Percentiles rank a stretch among this genome's conserved stretches.
These are phyloP conservation scores for Papilio polyxenes DNA, from an alignment of 1,140 invertebrate genomes.

Conservation along the genomic window DNA sequence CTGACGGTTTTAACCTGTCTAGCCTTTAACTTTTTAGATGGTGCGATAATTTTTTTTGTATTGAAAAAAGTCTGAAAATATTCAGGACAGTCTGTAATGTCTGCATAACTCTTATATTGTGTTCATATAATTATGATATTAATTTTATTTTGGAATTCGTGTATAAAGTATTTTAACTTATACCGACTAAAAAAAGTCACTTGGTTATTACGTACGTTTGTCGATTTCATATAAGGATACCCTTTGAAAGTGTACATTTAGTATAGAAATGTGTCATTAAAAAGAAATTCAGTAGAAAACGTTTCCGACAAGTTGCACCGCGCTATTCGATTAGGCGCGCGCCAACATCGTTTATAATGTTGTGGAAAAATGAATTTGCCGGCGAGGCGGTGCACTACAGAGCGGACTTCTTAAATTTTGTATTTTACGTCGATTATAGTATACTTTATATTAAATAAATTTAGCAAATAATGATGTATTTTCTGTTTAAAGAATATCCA, in stretches of 20 bases:
- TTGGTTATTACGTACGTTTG: no score
- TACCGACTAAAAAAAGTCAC: no score
- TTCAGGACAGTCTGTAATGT: no score
- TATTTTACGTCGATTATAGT: not conserved
- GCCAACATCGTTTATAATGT: not conserved
- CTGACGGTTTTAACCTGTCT: not conserved
- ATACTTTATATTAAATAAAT: not conserved
- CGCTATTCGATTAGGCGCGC: constrained; percentile 20
- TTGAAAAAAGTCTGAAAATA: not conserved
- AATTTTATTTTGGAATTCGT: no score
- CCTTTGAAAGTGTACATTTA: not conserved
- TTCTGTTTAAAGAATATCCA: no score
- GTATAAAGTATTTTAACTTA: no score
- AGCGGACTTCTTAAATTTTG: not conserved
- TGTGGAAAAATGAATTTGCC: not conserved
- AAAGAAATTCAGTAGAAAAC: constrained; percentile 23
- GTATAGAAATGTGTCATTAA: constrained; percentile 17
- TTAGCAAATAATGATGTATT: not conserved
- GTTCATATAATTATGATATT: no score
- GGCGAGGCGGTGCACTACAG: not conserved
- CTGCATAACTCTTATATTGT: no score
- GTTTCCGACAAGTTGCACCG: constrained; percentile 16
- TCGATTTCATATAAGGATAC: not conserved
- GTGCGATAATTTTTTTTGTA: not conserved
- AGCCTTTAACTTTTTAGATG: not conserved